Evolutionary conservation across 2,888 invertebrate species (phyloP), one percentile per base, ranked within the genome.

Genomic region (Hydropsyche betteni): DNA sequence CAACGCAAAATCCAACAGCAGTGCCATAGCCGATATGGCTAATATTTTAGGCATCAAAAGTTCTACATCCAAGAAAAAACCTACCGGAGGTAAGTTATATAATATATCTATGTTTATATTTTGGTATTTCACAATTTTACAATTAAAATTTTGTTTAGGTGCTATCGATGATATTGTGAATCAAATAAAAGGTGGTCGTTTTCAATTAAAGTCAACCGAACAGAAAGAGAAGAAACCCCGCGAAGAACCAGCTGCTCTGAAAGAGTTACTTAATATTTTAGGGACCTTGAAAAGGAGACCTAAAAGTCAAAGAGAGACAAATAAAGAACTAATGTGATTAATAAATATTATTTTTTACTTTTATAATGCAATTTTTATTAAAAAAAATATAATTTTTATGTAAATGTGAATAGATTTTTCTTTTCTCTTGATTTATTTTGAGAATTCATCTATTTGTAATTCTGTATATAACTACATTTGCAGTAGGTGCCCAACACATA

Each of bases 121-220:
- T 55, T 64, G 69, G 16, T 10, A 10, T 24, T 12, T 7, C 7
- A 24, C 7, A 55, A 2, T 14, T 68, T 16, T 50, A 16, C 12
- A 12, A 44, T 75, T 74, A 24, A n/a, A 16, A 68, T 16, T 74
- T 77, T 8, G 81, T 82, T 86, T 87, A 7, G 87, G 87, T n/a
- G 92, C 91, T 0, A 92, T 93, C 80, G 92, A 92, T 82, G 92
- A 92, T 16, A 91, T 93, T 80, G 92, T 93, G 12, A 92, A 92
- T 82, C 92, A 92, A 82, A 92, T 93, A 70, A 93, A 93, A 83
- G 91, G 92, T 16, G 93, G 93, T 51, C 89, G 91, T 80, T 93
- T 93, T 84, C 92, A 91, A 0, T 84, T 93, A 34, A 90, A 90
- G 81, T 88, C 91, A 3, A 89, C 90, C 0, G 91, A 91, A 69